These are phyloP conservation scores for Micronycteris hirsuta DNA, from an alignment of 2,113 vertebrate species.

Conservation along the genomic window DNA sequence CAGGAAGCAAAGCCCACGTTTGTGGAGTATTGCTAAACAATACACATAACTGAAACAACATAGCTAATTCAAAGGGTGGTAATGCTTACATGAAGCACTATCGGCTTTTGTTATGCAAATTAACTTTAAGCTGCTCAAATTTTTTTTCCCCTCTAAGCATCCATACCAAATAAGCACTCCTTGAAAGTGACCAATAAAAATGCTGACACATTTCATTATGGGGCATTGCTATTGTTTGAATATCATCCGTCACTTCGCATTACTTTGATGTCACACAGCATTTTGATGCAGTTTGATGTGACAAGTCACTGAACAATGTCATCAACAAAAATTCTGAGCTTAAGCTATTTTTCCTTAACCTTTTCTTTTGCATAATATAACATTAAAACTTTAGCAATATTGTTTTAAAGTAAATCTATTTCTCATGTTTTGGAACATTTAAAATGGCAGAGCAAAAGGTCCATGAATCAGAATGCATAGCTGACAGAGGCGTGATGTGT, in stretches of 20 bases:
- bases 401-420: constrained; percentile 9
- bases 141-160: constrained; percentile 33
- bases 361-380: background rate
- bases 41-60: background rate
- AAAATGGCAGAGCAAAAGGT: background rate
- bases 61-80: background rate
- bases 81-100: background rate
- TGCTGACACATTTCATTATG: constrained; percentile 75
- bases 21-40: background rate
- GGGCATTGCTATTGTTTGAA: constrained; percentile 73
- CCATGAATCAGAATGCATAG: background rate
- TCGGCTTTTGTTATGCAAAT: background rate
- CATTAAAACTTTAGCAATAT: background rate
- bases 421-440: background rate
- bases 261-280: constrained; percentile 76
- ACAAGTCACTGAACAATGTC: constrained; percentile 77
- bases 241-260: constrained; percentile 81
- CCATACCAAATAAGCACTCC: constrained; percentile 66
- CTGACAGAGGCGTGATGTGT: background rate
- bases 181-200: constrained; percentile 78
- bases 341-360: constrained; percentile 54
- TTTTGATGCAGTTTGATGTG: constrained; percentile 80
- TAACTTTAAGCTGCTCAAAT: background rate
- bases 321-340: constrained; percentile 75
- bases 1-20: background rate